These are phyloP conservation scores for Silurus asotus DNA, from an alignment of 2,113 vertebrate species.

Conservation along the genomic window DNA sequence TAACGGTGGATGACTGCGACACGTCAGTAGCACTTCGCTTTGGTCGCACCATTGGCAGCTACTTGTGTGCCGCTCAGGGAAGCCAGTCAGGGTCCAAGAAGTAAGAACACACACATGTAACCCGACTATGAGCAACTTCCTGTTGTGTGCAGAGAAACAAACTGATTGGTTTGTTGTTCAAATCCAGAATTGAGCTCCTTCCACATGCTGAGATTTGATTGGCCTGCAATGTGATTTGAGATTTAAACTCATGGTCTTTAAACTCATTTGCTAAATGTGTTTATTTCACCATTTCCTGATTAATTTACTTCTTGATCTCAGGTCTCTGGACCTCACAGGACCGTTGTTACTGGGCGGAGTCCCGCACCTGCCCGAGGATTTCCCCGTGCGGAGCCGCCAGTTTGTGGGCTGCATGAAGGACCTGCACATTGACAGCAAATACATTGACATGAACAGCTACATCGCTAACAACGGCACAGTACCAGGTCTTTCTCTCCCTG, in stretches of 20 bases:
- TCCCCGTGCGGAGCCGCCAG: constrained; percentile 83
- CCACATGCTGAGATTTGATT: not conserved
- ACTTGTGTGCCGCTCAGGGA: constrained; percentile 88
- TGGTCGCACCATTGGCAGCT: constrained; percentile 83
- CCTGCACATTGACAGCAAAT: constrained; percentile 84
- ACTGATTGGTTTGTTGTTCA: not conserved
- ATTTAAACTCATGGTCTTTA: not conserved
- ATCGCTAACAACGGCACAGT: constrained; percentile 93
- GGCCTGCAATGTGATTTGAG: no score
- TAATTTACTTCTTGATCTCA: constrained; percentile 55
- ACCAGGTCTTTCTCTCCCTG: constrained; percentile 72
- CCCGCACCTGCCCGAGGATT: constrained; percentile 88
- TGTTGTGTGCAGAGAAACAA: not conserved
- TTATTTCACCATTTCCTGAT: not conserved
- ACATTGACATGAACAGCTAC: constrained; percentile 88
- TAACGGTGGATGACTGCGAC: constrained; percentile 90
- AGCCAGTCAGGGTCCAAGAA: constrained; percentile 92
- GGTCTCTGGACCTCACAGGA: constrained; percentile 91
- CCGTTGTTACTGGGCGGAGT: constrained; percentile 89
- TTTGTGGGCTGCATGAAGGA: constrained; percentile 92
- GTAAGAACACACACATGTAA: constrained; percentile 64
- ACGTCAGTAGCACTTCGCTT: constrained; percentile 85
- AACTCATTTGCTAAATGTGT: not conserved
- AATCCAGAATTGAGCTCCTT: not conserved
- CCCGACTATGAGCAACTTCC: not conserved